phyloP scores from a whole-genome alignment of 1,140 invertebrate genomes.

The Antheraea pernyi region DNA sequence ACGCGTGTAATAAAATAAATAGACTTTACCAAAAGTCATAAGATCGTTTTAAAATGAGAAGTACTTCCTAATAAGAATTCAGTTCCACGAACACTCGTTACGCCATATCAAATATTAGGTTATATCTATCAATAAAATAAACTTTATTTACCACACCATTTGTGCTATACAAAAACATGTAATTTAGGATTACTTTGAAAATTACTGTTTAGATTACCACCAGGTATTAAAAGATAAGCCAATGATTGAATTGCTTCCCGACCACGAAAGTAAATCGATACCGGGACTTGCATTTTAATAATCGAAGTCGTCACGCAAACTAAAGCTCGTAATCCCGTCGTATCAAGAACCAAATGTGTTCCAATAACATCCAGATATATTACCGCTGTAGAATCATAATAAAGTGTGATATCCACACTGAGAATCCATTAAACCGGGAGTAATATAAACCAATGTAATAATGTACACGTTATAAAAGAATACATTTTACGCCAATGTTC shows the following conservation, averaged over 20 bases:
- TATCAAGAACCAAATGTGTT: conserved; percentile 49
- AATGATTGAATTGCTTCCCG: background rate
- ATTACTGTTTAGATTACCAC: background rate
- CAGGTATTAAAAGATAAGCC: background rate
- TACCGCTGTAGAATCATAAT: conserved; percentile 55
- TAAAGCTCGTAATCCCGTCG: conserved; percentile 45
- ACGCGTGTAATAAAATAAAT: too few relatives aligned
- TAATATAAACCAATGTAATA: conserved; percentile 53
- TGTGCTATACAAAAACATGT: too few relatives aligned
- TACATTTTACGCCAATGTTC: conserved; percentile 35
- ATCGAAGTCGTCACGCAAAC: conserved; percentile 46
- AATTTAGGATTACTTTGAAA: background rate
- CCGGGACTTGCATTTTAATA: conserved; percentile 35
- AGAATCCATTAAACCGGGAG: conserved; percentile 66
- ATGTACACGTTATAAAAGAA: conserved; percentile 53
- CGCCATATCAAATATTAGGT: too few relatives aligned
- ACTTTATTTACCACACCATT: too few relatives aligned
- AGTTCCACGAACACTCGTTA: too few relatives aligned
- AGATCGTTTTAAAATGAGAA: too few relatives aligned
- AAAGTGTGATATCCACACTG: conserved; percentile 54
- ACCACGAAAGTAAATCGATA: conserved; percentile 7
- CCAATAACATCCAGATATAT: conserved; percentile 59
- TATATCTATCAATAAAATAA: too few relatives aligned
- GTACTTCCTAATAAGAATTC: too few relatives aligned
- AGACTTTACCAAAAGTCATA: too few relatives aligned